Evolutionary conservation across 2,888 invertebrate genomes (phyloP), one percentile per base, ranked within the genome.

Genomic region (Leptinotarsa tumamoca): DNA sequence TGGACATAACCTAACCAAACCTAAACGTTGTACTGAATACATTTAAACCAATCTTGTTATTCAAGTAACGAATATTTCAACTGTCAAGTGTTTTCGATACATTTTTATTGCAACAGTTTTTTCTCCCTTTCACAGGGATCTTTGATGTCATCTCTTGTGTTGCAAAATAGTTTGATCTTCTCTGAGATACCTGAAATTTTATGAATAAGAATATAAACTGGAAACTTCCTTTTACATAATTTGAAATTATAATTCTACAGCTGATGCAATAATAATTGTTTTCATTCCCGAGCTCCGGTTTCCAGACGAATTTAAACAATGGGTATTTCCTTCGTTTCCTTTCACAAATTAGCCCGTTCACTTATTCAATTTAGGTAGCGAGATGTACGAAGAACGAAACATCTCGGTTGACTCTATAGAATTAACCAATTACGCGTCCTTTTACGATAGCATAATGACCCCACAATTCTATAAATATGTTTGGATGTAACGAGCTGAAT

Each of bases 351-450:
- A 63, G 17, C 2, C 27, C 5, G 10, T 4, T n/a, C 63, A 63
- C 27, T 70, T 33, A 69, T 51, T 52, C 52, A 27, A 68, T 52
- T 52, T 68, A 27, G 21, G 23, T 58, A 21, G 14, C 58, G 23
- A 14, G 58, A 68, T 56, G 49, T 17, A 56, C 23, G 15, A 21
- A 69, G 1, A 49, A 27, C 43, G 58, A 14, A 49, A 21, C 56
- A 49, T 70, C 58, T 49, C 43, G 15, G 58, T 15, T 33, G 70
- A 49, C 58, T 23, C 49, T 33, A 54, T 43, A 56, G 54, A 70
- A 70, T 70, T 21, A 58, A 58, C 58, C 49, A 58, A 70, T 58
- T 70, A 58, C 49, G 23, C 49, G 61, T 58, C 70, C 70, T 70
- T 56, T 27, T 17, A 21, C 68, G 14, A 33, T 50, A 17, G 43